Base-by-base conservation (phyloP, 2,113 vertebrate species). In the Gallinago paraguaiae region DNA sequence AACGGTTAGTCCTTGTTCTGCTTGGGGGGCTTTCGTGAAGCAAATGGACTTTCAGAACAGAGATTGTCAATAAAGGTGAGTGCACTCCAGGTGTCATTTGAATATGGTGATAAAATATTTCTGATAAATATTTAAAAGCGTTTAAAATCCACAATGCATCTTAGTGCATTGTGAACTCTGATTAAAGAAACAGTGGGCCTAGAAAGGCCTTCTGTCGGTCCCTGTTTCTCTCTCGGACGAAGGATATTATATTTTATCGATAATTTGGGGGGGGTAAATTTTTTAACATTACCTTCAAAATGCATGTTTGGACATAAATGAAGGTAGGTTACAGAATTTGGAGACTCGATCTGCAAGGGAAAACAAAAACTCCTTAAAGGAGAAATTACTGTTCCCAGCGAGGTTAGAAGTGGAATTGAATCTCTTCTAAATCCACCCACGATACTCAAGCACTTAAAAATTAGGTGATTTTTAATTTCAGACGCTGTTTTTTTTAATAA, bases 31-130 rank as follows among this genome's bases (percentile, higher is more conserved):
- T 98, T 98, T 97, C 69, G 5, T 69, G 96, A 96, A 96, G 97
- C 97, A 98, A 98, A 98, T 97, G 98, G 98, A 98, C 96, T 97
- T 98, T 95, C 87, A 85, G 96, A 96, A 92, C 95, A 97, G 95
- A 96, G 96, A 96, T 93, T 98, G 97, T 98, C 98, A 98, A 95
- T 97, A 98, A 98, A 98, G 97, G 98, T 98, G 98, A 98, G 98
- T 98, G 97, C 85, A 72, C 95, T 97, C 91, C 97, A 98, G 96
- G 97, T 98, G 97, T 98, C 96, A 96, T 98, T 98, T 97, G 94
- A 97, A 97, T 98, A 95, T 81, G 95, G 87, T 95, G 93, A 97
- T 97, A 97, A 98, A 98, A 98, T 97, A 93, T 93, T 97, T 96
- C 82, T 96, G 97, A 98, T 98, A 97, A 98, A 98, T 98, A 98